Conservation (phyloP, 2,888 invertebrate species). For the Mayetiola destructor region DNA sequence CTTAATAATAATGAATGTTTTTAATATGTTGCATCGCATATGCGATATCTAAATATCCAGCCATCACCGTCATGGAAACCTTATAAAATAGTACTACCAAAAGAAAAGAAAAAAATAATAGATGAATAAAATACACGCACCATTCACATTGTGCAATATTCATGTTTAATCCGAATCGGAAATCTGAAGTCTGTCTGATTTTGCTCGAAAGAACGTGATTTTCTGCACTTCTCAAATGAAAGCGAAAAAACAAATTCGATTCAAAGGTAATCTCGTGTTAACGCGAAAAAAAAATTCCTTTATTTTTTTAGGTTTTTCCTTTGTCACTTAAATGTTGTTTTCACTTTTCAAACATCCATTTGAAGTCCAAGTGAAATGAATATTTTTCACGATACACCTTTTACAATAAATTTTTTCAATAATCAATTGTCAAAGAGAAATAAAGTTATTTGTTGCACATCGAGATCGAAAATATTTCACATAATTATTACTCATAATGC, state of each 20-base stretch:
- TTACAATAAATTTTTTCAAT: no score
- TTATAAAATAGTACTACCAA: no score
- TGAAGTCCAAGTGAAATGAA: no score
- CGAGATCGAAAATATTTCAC: no score
- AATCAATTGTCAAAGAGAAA: no score
- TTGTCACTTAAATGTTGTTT: not conserved
- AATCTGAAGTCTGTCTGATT: not conserved
- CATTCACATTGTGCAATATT: not conserved
- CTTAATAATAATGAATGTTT: not conserved
- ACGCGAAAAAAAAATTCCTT: not conserved
- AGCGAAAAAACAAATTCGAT: not conserved
- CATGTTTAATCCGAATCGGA: slow-evolving; percentile 1
- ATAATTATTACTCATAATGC: no score
- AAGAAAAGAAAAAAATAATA: no score
- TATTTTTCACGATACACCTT: no score
- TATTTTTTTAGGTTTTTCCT: not conserved
- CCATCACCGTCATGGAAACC: no score
- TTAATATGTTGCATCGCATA: not conserved
- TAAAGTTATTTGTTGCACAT: no score
- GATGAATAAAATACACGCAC: not conserved
- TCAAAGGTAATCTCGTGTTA: not conserved
- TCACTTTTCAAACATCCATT: not conserved
- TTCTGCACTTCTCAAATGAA: not conserved
- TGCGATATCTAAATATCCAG: not conserved
- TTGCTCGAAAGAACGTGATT: not conserved